Evolutionary conservation across 2,113 vertebrate genomes (phyloP).

Genomic region (Istiophorus platypterus): DNA sequence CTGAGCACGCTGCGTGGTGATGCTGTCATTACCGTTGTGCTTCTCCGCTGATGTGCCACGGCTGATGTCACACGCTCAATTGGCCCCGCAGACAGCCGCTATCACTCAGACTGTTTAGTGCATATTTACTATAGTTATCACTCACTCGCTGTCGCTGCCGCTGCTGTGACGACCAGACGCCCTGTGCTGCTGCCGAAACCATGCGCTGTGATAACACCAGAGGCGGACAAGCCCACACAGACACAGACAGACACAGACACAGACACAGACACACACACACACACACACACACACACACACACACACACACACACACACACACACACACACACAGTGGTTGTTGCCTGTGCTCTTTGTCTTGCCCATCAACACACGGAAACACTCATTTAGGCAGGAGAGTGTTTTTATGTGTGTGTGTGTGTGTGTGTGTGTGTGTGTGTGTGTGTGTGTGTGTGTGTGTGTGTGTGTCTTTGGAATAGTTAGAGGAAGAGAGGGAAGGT

Average conservation of each 20-base stretch:
- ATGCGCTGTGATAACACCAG: slow-evolving; percentile 61
- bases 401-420: slow-evolving; percentile 34
- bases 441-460: slow-evolving; percentile 28
- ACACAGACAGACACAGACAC: too few species aligned
- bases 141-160: slow-evolving; percentile 66
- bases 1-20: slow-evolving; percentile 75
- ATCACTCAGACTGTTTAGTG: slow-evolving; percentile 82
- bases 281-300: slow-evolving; percentile 15
- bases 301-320: slow-evolving; percentile 21
- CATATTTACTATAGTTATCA: slow-evolving; percentile 80
- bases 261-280: slow-evolving; percentile 21
- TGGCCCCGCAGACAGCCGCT: slow-evolving; percentile 80
- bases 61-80: slow-evolving; percentile 86
- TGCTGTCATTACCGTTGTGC: slow-evolving; percentile 82
- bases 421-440: slow-evolving; percentile 16
- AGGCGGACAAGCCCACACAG: slow-evolving; percentile 34
- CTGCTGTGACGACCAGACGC: slow-evolving; percentile 47
- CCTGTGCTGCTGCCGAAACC: slow-evolving; percentile 45
- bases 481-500: slow-evolving; percentile 44
- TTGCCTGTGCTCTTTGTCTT: slow-evolving; percentile 63
- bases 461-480: slow-evolving; percentile 24
- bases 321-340: not conserved
- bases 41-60: slow-evolving; percentile 77
- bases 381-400: slow-evolving; percentile 58
- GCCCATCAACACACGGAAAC: slow-evolving; percentile 68